Evolutionary conservation across 2,113 vertebrate species (phyloP).

Genomic region (Colistium nudipinnis): DNA sequence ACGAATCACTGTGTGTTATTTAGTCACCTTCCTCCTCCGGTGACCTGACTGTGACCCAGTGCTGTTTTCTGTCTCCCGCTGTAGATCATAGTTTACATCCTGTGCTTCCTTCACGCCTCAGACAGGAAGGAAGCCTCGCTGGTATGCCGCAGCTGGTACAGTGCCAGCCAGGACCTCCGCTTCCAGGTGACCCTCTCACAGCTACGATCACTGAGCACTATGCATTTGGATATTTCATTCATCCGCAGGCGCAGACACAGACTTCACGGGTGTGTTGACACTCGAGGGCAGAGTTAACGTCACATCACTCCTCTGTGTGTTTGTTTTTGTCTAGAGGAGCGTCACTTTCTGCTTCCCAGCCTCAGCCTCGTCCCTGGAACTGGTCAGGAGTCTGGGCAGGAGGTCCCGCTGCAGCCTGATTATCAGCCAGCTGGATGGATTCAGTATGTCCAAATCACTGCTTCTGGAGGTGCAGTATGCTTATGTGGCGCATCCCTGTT

Average conservation of each 20-base stretch:
- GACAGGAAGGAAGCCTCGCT: conserved; percentile 88
- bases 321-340: conserved; percentile 70
- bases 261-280: background rate
- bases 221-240: background rate
- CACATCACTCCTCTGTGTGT: background rate
- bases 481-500: too few species aligned
- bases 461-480: conserved; percentile 72
- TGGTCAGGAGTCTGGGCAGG: conserved; percentile 76
- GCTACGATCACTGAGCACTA: background rate
- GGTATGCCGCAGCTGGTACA: conserved; percentile 85
- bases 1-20: too few species aligned
- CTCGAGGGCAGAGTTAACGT: background rate
- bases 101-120: conserved; percentile 84
- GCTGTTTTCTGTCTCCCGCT: conserved; percentile 8
- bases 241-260: background rate
- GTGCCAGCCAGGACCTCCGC: conserved; percentile 82
- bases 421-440: conserved; percentile 84
- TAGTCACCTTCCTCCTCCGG: background rate
- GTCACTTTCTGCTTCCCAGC: conserved; percentile 83
- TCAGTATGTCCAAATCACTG: conserved; percentile 76
- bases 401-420: conserved; percentile 74
- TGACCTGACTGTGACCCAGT: background rate
- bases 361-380: conserved; percentile 78
- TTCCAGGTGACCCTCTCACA: conserved; percentile 78
- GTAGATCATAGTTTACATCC: conserved; percentile 86